A percentile compares a stretch with the other conserved stretches of the same genome.
Evolutionary conservation across 2,888 invertebrate genomes (phyloP).

Genomic region (Hipparchia sbordonii): DNA sequence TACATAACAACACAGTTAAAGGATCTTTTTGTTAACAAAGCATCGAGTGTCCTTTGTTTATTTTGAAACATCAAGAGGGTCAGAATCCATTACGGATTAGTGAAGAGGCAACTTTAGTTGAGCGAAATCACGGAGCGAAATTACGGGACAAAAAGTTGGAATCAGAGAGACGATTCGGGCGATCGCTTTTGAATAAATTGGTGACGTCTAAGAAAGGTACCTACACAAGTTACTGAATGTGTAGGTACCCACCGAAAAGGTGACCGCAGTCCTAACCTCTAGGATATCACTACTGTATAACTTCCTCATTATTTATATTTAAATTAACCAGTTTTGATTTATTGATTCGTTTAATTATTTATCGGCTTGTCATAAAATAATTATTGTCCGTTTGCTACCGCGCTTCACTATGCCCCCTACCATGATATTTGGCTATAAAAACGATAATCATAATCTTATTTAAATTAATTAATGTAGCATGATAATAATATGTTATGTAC

Average conservation of each 20-base stretch:
- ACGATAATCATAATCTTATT: too few species aligned
- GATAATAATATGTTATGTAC: conserved; percentile 14
- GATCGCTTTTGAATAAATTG: conserved; percentile 30
- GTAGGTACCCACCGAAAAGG: too few species aligned
- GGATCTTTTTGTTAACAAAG: conserved; percentile 40
- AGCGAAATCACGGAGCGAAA: conserved; percentile 38
- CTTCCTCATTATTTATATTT: too few species aligned
- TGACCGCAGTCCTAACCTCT: too few species aligned
- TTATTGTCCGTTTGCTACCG: conserved; percentile 38
- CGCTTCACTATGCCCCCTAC: background rate
- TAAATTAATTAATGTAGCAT: conserved; percentile 4
- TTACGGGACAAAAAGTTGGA: conserved; percentile 36
- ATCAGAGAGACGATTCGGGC: conserved; percentile 30
- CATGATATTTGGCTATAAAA: background rate
- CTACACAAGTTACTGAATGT: too few species aligned
- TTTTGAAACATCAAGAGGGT: conserved; percentile 61
- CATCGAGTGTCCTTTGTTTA: conserved; percentile 59
- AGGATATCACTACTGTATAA: too few species aligned
- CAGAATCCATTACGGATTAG: conserved; percentile 57
- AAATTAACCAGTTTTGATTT: conserved; percentile 40
- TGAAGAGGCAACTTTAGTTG: conserved; percentile 48
- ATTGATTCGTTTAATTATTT: conserved; percentile 39
- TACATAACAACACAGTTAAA: conserved; percentile 35
- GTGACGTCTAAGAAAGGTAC: conserved; percentile 3
- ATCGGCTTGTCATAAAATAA: conserved; percentile 42